phyloP scores from a whole-genome alignment of 2,113 vertebrate species.

The Callionymus lyra region DNA sequence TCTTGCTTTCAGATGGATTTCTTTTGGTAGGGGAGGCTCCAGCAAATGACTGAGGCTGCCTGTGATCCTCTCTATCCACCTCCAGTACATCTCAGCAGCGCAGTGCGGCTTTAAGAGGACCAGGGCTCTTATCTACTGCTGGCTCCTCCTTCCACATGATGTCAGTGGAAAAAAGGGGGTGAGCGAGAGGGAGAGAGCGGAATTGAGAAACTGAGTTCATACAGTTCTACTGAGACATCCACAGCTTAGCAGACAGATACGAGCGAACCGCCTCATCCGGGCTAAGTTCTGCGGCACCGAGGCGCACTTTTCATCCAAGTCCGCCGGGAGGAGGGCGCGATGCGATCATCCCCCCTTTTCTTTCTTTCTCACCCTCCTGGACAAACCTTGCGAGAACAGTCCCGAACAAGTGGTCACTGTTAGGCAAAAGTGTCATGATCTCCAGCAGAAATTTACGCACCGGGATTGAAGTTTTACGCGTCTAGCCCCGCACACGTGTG shows the following conservation, averaged over 20 bases:
- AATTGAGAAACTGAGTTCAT: constrained; percentile 67
- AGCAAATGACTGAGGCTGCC: constrained; percentile 29
- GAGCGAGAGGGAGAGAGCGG: constrained; percentile 61
- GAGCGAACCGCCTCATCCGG: constrained; percentile 58
- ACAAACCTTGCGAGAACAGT: constrained; percentile 20
- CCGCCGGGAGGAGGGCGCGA: constrained; percentile 56
- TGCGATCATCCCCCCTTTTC: constrained; percentile 41
- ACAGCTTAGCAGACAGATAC: constrained; percentile 66
- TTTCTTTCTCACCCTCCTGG: constrained; percentile 3
- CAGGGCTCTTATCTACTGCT: constrained; percentile 50
- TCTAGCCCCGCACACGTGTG: constrained; percentile 4
- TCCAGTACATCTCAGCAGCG: constrained; percentile 46
- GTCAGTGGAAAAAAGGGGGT: constrained; percentile 63
- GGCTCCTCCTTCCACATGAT: constrained; percentile 65
- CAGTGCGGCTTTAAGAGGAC: constrained; percentile 72
- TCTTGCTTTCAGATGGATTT: constrained; percentile 51
- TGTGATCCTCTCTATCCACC: constrained; percentile 21
- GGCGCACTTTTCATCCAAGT: constrained; percentile 65
- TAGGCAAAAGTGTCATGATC: not conserved
- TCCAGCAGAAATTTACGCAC: constrained; percentile 21
- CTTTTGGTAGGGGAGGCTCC: constrained; percentile 21
- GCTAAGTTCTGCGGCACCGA: constrained; percentile 70
- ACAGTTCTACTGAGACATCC: constrained; percentile 71
- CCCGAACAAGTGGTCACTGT: constrained; percentile 1
- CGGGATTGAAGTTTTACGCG: constrained; percentile 52